Conservation (phyloP, 2,797 vertebrate genomes). For the Hozukius guyotensis region DNA sequence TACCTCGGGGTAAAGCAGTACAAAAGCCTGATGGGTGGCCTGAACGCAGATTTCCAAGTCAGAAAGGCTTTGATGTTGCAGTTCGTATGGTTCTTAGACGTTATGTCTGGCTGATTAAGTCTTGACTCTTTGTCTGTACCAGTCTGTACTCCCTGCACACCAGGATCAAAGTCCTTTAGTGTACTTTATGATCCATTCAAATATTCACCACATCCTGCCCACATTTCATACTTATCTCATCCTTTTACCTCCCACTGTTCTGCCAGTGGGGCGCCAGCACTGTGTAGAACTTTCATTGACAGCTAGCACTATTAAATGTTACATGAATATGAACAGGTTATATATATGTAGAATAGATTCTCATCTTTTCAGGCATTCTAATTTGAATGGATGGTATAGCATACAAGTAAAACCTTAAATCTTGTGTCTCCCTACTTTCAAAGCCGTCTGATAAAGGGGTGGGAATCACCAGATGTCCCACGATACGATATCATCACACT, state of each 20-base stretch:
- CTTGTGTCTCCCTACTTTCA: neutral
- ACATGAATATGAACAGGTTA: neutral
- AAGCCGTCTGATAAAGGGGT: neutral
- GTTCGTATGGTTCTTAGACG: constrained; percentile 24
- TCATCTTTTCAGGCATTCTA: neutral
- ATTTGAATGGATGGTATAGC: neutral
- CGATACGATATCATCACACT: too few species aligned
- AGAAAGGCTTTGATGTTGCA: constrained; percentile 55
- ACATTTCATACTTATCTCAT: neutral
- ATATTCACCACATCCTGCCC: constrained; percentile 29
- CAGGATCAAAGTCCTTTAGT: constrained; percentile 45
- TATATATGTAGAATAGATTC: neutral
- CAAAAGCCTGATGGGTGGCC: constrained; percentile 41
- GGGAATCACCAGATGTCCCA: too few species aligned
- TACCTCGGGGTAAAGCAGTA: constrained; percentile 10
- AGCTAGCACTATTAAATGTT: neutral
- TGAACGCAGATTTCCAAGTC: constrained; percentile 19
- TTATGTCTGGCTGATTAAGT: constrained; percentile 26
- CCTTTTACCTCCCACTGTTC: constrained; percentile 4
- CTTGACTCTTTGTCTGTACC: constrained; percentile 29
- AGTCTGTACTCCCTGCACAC: constrained; percentile 16
- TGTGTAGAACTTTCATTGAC: neutral
- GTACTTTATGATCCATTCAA: constrained; percentile 54
- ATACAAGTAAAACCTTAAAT: neutral
- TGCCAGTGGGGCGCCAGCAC: neutral